Base-by-base conservation (phyloP, 2,888 invertebrate genomes). In the Ectobius pallidus region DNA sequence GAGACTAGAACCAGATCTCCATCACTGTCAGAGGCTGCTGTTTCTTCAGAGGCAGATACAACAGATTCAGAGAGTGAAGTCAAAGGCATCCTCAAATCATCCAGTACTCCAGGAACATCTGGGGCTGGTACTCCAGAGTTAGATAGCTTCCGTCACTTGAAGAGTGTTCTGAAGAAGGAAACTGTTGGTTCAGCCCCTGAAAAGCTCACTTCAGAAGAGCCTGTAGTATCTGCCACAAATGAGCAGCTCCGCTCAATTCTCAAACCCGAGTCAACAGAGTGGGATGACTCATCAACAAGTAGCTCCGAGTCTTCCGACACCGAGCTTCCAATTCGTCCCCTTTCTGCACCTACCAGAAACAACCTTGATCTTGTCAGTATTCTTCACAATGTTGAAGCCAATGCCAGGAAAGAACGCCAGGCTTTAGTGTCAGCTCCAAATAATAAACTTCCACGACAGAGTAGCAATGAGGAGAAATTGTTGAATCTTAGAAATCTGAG, bases 71-170 rank as follows among this genome's bases (percentile, higher is more conserved):
- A 74, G 55, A 73, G 58, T 0, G 86, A 86, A 80, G 85, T 86
- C n/a, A 79, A 86, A 65, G 86, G 88, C 1, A 88, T 87, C 62
- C 79, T 88, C 61, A 87, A 87, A 80, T 84, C 86, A 0, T 14
- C 25, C 22, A 20, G 63, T 34, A 44, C 39, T 30, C 49, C 63
- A 6, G 16, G 14, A 20, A 27, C 22, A 3, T 44, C 27, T 42
- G 30, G 69, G 14, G 25, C 55, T 18, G 44, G 32, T 2, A 69
- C 74, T 42, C 73, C 75, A n/a, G 74, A 74, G 32, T 49, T 73
- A 61, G 73, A 74, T 39, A 63, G 62, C 46, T 68, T 71, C 42
- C 32, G 52, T 16, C 73, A 65, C n/a, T 70, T 75, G 39, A 74
- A 71, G 34, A 75, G 78, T 44, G 76, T 77, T 11, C 71, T 77